A percentile compares a stretch with the other conserved stretches of the same genome.
Conservation (phyloP, 2,797 vertebrate species). For the Rhinoraja longicauda region DNA sequence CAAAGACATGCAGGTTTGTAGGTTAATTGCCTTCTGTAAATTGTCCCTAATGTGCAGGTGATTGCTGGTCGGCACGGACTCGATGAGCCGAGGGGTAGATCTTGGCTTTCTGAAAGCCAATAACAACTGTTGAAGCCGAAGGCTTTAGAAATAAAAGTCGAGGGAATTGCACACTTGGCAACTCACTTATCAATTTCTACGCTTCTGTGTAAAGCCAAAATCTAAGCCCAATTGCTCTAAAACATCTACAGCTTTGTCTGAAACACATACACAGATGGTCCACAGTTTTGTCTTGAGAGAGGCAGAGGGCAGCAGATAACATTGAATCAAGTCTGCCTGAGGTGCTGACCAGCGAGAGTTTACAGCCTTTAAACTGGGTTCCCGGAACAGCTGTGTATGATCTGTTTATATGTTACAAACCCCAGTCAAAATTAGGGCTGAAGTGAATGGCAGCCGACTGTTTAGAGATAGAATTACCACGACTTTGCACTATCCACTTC, state of each 20-base stretch:
- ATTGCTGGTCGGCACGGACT: too few species aligned
- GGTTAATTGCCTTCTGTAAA: too few species aligned
- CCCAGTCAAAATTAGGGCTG: conserved; percentile 1
- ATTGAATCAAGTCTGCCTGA: conserved; percentile 16
- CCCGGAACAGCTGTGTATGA: conserved; percentile 20
- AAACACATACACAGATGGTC: neutral
- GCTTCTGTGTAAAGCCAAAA: neutral
- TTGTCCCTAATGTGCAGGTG: too few species aligned
- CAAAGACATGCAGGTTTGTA: too few species aligned
- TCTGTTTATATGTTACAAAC: conserved; percentile 27
- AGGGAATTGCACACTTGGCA: too few species aligned
- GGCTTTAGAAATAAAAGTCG: neutral
- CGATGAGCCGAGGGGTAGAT: neutral
- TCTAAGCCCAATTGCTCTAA: neutral
- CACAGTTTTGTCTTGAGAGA: neutral
- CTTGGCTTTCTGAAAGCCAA: neutral
- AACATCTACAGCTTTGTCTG: neutral
- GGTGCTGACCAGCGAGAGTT: neutral
- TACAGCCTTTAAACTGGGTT: neutral
- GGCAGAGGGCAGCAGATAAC: conserved; percentile 5
- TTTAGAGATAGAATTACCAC: conserved; percentile 22
- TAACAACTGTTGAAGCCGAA: neutral
- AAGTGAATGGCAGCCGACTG: neutral
- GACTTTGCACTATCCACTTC: conserved; percentile 3
- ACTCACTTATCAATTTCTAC: too few species aligned